Evolutionary conservation across 2,888 invertebrate species (phyloP), one percentile per base, ranked within the genome.

Genomic region (Branchellion lobata): DNA sequence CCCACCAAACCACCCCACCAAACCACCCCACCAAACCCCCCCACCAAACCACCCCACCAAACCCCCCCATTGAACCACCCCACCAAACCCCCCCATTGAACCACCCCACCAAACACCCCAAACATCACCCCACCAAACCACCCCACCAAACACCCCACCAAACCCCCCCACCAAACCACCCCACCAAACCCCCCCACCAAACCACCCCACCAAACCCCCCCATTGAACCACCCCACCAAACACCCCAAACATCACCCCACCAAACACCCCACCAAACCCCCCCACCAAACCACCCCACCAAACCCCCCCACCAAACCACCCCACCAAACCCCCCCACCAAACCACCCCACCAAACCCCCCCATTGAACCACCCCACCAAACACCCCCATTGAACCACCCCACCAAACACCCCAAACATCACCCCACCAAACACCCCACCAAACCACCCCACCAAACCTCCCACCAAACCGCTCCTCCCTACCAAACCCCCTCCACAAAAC

Each of bases 1-100:
- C 40, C 40, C 14, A 8, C 14, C 40, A 40, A 40, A 5, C 40
- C 14, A 40, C 40, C 40, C 40, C 40, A 5, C 14, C 40, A 8
- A 5, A 5, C 14, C 40, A 5, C 40, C 40, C 40, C 40, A 40
- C 40, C 40, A 40, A 5, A 40, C 8, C 40, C 40, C 14, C 5
- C 92, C 94, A 87, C 96, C 96, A 87, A 97, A 97, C 97, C 97
- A 98, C 97, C 98, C 98, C 81, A 98, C 96, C 86, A 97, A 96
- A 92, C 96, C 96, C 95, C 96, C 97, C 88, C 95, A 95, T 87
- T 92, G 93, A 0, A 96, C 97, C 80, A 99, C 98, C 88, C 96
- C 14, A 8, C 5, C 40, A 40, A 8, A 40, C 14, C 40, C 40
- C 5, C 40, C 14, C 14, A 5, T 14, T 8, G 8, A 5, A 5